Conservation (phyloP, 1,140 invertebrate genomes). For the Maconellicoccus hirsutus region DNA sequence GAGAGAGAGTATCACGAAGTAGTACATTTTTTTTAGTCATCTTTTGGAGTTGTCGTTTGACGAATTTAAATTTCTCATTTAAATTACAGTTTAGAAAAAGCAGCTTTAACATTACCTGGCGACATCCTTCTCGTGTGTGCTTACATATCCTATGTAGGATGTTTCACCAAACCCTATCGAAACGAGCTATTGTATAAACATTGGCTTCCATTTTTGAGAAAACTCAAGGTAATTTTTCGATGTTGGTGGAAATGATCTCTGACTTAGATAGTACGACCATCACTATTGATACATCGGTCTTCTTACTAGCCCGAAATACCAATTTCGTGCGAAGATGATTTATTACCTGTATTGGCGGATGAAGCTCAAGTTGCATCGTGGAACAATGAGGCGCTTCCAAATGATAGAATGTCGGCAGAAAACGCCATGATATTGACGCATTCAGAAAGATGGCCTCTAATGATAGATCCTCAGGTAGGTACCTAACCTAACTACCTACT, state of each 20-base stretch:
- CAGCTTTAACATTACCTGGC: constrained; percentile 69
- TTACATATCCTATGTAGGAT: constrained; percentile 93
- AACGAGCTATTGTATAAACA: constrained; percentile 63
- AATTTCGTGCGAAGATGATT: constrained; percentile 63
- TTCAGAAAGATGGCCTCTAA: constrained; percentile 82
- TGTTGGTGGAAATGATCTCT: too few relatives aligned
- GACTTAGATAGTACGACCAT: background rate
- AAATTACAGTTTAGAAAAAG: constrained; percentile 38
- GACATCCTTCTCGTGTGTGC: constrained; percentile 80
- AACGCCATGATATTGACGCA: constrained; percentile 86
- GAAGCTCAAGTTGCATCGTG: constrained; percentile 82
- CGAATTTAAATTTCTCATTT: background rate
- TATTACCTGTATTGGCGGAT: constrained; percentile 71
- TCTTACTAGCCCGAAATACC: constrained; percentile 56
- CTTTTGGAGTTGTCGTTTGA: background rate
- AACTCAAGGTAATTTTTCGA: constrained; percentile 38
- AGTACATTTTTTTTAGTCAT: constrained; percentile 24
- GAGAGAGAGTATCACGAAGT: constrained; percentile 56
- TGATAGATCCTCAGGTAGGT: constrained; percentile 82
- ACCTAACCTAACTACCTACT: too few relatives aligned
- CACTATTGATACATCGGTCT: background rate
- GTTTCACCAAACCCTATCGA: constrained; percentile 78
- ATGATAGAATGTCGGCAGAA: constrained; percentile 84
- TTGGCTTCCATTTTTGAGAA: constrained; percentile 61
- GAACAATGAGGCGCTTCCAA: constrained; percentile 89